These are phyloP conservation scores for Zaprionus lachaisei DNA, from an alignment of 1,140 invertebrate species.

Conservation along the genomic window DNA sequence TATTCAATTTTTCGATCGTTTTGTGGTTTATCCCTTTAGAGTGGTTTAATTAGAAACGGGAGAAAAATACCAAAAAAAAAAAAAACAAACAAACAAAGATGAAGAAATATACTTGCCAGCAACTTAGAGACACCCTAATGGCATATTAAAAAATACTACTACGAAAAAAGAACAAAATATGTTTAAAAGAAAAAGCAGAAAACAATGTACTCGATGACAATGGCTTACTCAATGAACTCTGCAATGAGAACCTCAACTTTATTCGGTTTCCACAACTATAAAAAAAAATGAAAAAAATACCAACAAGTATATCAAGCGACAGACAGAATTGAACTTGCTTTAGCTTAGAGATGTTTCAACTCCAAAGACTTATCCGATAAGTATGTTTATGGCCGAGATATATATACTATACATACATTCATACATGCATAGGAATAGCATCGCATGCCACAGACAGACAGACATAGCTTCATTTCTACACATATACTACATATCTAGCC, in stretches of 20 bases:
- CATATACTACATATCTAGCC: slow-evolving; percentile 15
- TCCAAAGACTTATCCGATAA: slow-evolving; percentile 26
- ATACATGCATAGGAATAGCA: neutral
- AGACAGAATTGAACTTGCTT: slow-evolving; percentile 38
- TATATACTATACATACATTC: slow-evolving; percentile 6
- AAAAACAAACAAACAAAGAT: neutral
- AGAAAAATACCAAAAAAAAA: slow-evolving; percentile 7
- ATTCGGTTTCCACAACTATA: slow-evolving; percentile 63
- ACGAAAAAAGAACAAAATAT: neutral
- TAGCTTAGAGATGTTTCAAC: slow-evolving; percentile 30
- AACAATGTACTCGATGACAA: neutral
- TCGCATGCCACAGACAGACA: neutral
- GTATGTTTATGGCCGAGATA: slow-evolving; percentile 2
- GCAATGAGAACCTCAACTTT: slow-evolving; percentile 65
- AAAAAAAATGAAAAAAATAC: slow-evolving; percentile 31
- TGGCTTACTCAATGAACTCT: slow-evolving; percentile 42
- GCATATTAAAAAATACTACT: slow-evolving; percentile 6
- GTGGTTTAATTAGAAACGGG: slow-evolving; percentile 23
- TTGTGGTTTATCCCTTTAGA: slow-evolving; percentile 33
- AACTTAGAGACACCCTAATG: slow-evolving; percentile 25
- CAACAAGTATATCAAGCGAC: slow-evolving; percentile 32
- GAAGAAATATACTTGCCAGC: neutral
- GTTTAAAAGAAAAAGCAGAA: neutral
- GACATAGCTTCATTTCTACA: slow-evolving; percentile 27
- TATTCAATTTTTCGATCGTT: slow-evolving; percentile 35